Conservation (phyloP, 2,797 vertebrate species). For the Phalloptychus januarius region DNA sequence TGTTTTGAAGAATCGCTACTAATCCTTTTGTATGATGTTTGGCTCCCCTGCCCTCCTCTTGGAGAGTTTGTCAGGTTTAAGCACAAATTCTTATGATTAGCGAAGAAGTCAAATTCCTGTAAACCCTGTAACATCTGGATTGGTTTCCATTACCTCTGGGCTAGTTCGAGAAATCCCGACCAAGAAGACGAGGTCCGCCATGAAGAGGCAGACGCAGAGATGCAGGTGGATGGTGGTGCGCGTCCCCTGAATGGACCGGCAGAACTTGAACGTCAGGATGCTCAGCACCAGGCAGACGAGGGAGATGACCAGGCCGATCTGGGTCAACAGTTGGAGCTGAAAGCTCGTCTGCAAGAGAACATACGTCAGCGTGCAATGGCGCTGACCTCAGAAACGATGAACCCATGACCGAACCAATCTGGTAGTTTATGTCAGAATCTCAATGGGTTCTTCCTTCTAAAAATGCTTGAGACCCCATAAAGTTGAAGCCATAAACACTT, state of each 20-base stretch:
- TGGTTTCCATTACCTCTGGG: slow-evolving; percentile 68
- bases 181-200: slow-evolving; percentile 85
- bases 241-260: slow-evolving; percentile 84
- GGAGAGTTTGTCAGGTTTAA: not conserved
- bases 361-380: not conserved
- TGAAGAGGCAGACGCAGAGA: slow-evolving; percentile 85
- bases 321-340: slow-evolving; percentile 77
- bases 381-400: not conserved
- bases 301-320: slow-evolving; percentile 82
- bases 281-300: slow-evolving; percentile 82
- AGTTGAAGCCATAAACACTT: not conserved
- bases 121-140: not conserved
- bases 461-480: not conserved
- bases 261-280: slow-evolving; percentile 86
- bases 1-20: not conserved
- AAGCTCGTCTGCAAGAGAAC: slow-evolving; percentile 52
- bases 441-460: not conserved
- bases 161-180: slow-evolving; percentile 74
- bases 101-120: not conserved
- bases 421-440: not conserved
- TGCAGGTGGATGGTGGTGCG: slow-evolving; percentile 89
- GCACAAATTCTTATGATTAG: not conserved
- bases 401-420: not conserved
- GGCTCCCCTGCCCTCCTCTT: not conserved
- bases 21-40: not conserved